Percentiles rank a stretch among this genome's conserved stretches.
Evolutionary conservation across 2,797 vertebrate species (phyloP).

Genomic region (Danio aesculapii): DNA sequence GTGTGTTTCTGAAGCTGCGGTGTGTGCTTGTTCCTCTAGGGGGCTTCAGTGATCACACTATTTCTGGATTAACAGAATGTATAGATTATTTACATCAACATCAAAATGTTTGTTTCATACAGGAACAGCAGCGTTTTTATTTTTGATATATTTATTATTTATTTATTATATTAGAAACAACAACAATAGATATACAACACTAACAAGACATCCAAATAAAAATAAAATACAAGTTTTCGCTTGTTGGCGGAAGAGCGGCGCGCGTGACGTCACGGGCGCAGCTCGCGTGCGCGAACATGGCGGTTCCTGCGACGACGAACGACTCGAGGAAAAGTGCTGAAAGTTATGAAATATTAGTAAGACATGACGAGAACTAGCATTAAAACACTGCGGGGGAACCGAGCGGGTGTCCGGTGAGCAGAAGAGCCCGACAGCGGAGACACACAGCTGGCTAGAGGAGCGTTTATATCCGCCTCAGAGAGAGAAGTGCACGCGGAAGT

Average conservation of each 20-base stretch:
- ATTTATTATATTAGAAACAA: no score
- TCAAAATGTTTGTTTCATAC: no score
- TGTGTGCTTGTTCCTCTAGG: no score
- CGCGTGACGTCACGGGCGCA: conserved; percentile 79
- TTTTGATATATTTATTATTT: no score
- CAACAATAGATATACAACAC: no score
- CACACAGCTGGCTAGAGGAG: not conserved
- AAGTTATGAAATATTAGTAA: conserved; percentile 67
- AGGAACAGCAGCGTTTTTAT: no score
- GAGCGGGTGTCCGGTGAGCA: not conserved
- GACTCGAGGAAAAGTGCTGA: conserved; percentile 53
- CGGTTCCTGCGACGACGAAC: conserved; percentile 72
- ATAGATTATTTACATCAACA: no score
- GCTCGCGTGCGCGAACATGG: conserved; percentile 85
- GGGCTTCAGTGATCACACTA: no score
- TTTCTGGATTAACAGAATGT: no score
- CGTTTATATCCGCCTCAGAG: not conserved
- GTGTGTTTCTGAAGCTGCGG: no score
- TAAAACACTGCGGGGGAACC: not conserved
- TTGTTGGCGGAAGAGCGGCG: conserved; percentile 72
- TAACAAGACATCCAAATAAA: no score
- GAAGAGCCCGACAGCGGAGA: not conserved
- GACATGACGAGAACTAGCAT: not conserved
- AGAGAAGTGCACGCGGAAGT: conserved; percentile 31
- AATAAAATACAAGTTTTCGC: no score